Evolutionary conservation across 2,797 vertebrate genomes (phyloP).

Genomic region (Esox masquinongy): DNA sequence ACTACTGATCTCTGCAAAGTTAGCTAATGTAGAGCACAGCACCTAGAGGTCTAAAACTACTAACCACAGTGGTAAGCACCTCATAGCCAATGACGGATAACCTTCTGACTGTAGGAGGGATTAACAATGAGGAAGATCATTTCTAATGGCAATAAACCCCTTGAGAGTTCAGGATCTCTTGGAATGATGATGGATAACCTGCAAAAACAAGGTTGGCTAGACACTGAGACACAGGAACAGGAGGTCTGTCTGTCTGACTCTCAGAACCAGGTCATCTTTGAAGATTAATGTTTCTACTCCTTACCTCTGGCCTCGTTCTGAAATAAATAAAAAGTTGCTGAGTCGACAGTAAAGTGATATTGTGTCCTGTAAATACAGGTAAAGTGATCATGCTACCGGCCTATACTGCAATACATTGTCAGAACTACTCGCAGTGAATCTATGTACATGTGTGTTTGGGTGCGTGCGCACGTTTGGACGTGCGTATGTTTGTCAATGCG

Average conservation of each 20-base stretch:
- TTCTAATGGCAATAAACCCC: not conserved
- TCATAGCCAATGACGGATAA: not conserved
- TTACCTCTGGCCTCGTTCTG: conserved; percentile 16
- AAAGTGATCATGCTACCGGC: not conserved
- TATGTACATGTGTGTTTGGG: not conserved
- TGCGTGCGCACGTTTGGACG: not conserved
- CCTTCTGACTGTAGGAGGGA: not conserved
- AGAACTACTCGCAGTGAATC: not conserved
- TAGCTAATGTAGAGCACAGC: not conserved
- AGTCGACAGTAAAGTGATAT: not conserved
- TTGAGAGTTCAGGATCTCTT: not conserved
- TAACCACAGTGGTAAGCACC: not conserved
- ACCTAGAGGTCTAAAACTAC: not conserved
- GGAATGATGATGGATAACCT: conserved; percentile 6
- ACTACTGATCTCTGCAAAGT: not conserved
- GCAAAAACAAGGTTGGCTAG: not conserved
- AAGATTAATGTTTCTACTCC: conserved; percentile 19
- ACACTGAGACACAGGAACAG: conserved; percentile 1
- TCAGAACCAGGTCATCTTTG: conserved; percentile 16
- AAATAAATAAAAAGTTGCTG: not conserved
- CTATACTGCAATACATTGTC: not conserved
- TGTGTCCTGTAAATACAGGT: not conserved
- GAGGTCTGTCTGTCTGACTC: conserved; percentile 5
- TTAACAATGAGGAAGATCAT: not conserved
- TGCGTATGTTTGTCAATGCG: not conserved